Percentiles rank a stretch among this genome's conserved stretches.
These are phyloP conservation scores for Cynaeus angustus DNA, from an alignment of 2,888 invertebrate species.

Conservation along the genomic window DNA sequence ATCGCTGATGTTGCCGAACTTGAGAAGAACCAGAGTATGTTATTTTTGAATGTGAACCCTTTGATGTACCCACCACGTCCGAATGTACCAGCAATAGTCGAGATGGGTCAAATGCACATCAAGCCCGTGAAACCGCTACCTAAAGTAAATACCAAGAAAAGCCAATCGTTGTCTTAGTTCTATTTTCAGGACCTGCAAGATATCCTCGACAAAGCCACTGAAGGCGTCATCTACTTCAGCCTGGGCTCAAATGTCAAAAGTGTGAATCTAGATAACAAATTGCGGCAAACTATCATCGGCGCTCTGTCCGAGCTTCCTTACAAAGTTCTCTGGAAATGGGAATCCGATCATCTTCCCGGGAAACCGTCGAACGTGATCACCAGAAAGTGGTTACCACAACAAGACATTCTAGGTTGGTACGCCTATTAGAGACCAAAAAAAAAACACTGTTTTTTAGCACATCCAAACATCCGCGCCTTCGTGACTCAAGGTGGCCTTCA, in stretches of 20 bases:
- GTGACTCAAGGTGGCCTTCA: conserved; percentile 11
- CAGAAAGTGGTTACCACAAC: conserved; percentile 50
- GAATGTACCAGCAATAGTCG: conserved; percentile 64
- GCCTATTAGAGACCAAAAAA: too few relatives aligned
- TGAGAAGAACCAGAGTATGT: conserved; percentile 63
- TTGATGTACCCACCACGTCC: conserved; percentile 64
- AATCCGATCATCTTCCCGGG: background rate
- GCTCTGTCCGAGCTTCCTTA: conserved; percentile 1
- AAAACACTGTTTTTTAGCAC: conserved; percentile 25
- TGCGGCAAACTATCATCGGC: background rate
- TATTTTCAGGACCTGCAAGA: conserved; percentile 60
- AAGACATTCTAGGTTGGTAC: conserved; percentile 54
- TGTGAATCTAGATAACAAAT: conserved; percentile 42
- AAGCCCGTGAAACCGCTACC: conserved; percentile 61
- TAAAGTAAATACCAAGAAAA: conserved; percentile 55
- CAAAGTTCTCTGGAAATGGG: conserved; percentile 7
- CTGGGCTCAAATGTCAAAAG: conserved; percentile 65
- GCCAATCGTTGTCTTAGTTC: too few relatives aligned
- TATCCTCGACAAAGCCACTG: conserved; percentile 60
- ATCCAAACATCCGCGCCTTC: conserved; percentile 38
- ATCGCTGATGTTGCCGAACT: conserved; percentile 64
- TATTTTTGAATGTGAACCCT: conserved; percentile 65
- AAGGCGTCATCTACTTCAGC: conserved; percentile 66
- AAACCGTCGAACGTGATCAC: background rate
- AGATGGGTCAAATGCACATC: conserved; percentile 63